These are phyloP conservation scores for Aporophyla nigra DNA, from an alignment of 2,888 invertebrate species.

Conservation along the genomic window DNA sequence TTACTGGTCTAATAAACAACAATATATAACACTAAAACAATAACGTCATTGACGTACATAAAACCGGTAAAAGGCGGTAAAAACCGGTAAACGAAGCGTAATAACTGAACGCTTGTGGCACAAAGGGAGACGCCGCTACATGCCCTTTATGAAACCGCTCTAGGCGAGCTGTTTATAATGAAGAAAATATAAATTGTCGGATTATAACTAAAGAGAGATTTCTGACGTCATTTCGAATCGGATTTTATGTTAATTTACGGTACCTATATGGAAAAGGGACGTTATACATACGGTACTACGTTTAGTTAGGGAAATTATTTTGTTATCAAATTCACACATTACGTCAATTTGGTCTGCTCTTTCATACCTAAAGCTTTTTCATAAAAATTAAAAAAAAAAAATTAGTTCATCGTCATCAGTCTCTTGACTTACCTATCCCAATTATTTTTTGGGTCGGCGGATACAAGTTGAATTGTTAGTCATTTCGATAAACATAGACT, in stretches of 20 bases:
- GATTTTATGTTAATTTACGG: slow-evolving; percentile 29
- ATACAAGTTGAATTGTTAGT: no score
- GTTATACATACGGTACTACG: not conserved
- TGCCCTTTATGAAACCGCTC: slow-evolving; percentile 70
- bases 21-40: slow-evolving; percentile 32
- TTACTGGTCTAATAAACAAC: slow-evolving; percentile 3
- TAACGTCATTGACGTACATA: slow-evolving; percentile 62
- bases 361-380: no score
- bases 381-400: no score
- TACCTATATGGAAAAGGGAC: not conserved
- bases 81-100: slow-evolving; percentile 72
- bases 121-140: slow-evolving; percentile 66
- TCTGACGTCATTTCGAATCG: slow-evolving; percentile 35
- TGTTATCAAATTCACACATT: no score
- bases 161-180: slow-evolving; percentile 71
- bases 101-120: slow-evolving; percentile 58
- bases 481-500: no score
- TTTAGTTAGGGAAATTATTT: no score
- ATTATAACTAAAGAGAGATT: slow-evolving; percentile 51
- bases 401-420: no score
- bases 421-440: no score
- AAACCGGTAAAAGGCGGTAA: slow-evolving; percentile 63
- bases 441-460: no score
- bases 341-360: no score
- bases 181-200: slow-evolving; percentile 67